Percentiles rank a stretch among this genome's conserved stretches.
Conservation (phyloP, 2,113 vertebrate genomes). For the Phalacrocorax pelagicus region DNA sequence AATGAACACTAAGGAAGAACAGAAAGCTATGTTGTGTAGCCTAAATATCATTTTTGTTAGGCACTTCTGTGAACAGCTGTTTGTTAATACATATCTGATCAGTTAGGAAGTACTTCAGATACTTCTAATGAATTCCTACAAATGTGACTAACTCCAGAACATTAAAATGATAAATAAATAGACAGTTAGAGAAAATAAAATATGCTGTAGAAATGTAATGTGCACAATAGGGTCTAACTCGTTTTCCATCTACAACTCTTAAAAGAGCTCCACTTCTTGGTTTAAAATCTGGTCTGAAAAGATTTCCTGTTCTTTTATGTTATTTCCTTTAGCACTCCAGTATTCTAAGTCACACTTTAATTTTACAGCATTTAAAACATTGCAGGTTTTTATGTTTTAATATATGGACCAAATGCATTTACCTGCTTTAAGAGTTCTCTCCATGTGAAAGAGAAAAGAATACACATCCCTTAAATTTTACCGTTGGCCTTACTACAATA, state of each 20-base stretch:
- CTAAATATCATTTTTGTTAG: neutral
- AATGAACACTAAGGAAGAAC: neutral
- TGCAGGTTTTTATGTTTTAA: neutral
- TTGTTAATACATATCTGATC: neutral
- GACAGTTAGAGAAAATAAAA: neutral
- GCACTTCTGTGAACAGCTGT: neutral
- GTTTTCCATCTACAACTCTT: neutral
- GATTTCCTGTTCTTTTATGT: neutral
- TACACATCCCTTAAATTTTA: neutral
- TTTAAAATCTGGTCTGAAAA: neutral
- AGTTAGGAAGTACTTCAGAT: neutral
- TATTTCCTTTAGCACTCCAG: neutral
- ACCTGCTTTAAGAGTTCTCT: neutral
- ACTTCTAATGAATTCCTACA: neutral
- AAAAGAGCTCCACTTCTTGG: neutral
- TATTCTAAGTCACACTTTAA: neutral
- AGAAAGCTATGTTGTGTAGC: neutral
- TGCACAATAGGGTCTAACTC: rapidly evolving
- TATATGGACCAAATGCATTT: neutral
- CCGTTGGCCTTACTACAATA: neutral
- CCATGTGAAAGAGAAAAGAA: neutral
- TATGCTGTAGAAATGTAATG: neutral
- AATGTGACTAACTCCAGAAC: neutral
- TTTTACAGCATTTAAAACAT: neutral
- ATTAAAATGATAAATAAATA: neutral